Percentiles rank a stretch among this genome's conserved stretches.
These are phyloP conservation scores for Petaurus breviceps DNA, from an alignment of 2,113 vertebrate species.

Conservation along the genomic window DNA sequence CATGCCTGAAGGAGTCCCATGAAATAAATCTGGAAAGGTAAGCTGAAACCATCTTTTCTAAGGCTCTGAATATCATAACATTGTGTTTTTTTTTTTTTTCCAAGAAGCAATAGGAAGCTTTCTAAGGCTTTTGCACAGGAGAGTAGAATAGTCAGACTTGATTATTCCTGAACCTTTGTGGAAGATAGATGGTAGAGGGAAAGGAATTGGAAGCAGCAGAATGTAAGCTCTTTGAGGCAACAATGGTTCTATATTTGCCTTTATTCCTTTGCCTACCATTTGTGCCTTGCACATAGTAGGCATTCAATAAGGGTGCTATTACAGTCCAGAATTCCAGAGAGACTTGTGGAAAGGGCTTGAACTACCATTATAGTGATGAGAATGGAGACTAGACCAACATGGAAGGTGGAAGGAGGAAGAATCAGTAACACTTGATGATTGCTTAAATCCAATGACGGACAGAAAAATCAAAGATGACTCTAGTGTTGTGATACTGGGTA, in stretches of 20 bases:
- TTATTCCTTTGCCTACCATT: background rate
- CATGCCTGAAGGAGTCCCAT: background rate
- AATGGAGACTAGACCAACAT: background rate
- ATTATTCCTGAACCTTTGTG: background rate
- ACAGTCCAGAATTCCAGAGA: background rate
- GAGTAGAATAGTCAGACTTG: background rate
- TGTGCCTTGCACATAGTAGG: background rate
- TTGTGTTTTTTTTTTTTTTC: background rate
- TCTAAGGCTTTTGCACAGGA: background rate
- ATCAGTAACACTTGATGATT: background rate
- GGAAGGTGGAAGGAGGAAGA: background rate
- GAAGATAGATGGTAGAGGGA: background rate
- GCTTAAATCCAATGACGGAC: background rate
- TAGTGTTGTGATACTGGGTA: background rate
- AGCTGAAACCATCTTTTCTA: background rate
- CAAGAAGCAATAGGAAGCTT: background rate
- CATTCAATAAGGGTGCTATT: background rate
- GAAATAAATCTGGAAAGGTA: background rate
- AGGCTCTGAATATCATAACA: background rate
- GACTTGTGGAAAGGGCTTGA: background rate
- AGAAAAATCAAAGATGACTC: background rate
- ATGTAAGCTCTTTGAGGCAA: background rate
- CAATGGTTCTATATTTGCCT: background rate
- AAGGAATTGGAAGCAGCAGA: background rate
- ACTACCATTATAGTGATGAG: background rate